Conservation (phyloP, 2,113 vertebrate species). For the Embiotoca jacksoni region DNA sequence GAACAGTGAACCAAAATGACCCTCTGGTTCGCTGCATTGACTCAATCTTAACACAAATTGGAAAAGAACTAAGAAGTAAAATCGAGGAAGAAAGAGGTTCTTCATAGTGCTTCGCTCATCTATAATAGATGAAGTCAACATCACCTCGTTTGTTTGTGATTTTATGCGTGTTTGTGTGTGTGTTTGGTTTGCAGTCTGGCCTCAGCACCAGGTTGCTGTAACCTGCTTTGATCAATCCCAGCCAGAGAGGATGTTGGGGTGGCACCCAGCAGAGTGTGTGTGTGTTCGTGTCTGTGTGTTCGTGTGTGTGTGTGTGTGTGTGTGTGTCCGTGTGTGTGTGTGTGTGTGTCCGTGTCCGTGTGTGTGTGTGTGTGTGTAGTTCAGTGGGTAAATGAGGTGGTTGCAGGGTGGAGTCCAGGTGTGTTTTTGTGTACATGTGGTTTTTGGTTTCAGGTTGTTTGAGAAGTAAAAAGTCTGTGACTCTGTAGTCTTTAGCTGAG, state of each 20-base stretch:
- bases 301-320: conserved; percentile 5
- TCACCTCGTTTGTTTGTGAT: conserved; percentile 47
- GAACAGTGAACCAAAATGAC: no score
- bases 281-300: conserved; percentile 7
- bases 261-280: conserved; percentile 34
- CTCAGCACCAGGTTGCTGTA: conserved; percentile 83
- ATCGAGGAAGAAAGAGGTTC: background rate
- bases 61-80: background rate
- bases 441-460: no score
- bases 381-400: no score
- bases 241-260: conserved; percentile 52
- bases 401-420: no score
- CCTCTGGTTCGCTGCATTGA: no score
- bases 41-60: background rate
- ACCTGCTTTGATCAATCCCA: conserved; percentile 87
- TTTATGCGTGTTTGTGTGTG: conserved; percentile 65
- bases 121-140: conserved; percentile 24
- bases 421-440: no score
- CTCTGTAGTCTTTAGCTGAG: no score
- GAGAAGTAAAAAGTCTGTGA: no score
- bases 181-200: conserved; percentile 7
- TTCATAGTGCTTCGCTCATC: conserved; percentile 25
- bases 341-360: background rate
- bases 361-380: background rate
- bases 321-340: background rate